Evolutionary conservation across 2,113 vertebrate species (phyloP).

Genomic region (Chaenogobius annularis): DNA sequence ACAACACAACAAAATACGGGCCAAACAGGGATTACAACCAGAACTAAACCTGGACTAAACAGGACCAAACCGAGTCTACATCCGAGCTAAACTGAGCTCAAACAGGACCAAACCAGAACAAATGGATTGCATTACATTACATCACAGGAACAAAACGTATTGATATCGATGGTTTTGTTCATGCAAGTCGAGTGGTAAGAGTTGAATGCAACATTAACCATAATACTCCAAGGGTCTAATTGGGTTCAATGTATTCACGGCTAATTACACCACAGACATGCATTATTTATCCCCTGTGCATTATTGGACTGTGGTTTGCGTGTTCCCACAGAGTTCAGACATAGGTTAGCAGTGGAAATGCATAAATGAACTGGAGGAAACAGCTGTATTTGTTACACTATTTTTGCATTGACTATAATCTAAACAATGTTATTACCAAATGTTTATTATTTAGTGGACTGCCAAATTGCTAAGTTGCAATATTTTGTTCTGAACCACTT

Average conservation of each 20-base stretch:
- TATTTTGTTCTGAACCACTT: too few species aligned
- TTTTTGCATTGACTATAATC: constrained; percentile 18
- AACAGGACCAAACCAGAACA: too few species aligned
- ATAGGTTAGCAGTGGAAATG: constrained; percentile 28
- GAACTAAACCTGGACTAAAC: too few species aligned
- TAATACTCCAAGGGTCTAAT: constrained; percentile 52
- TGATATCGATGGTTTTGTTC: constrained; percentile 43
- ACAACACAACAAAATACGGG: too few species aligned
- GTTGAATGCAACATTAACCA: constrained; percentile 57
- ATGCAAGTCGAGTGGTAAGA: constrained; percentile 28
- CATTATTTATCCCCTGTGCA: constrained; percentile 52
- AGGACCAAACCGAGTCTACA: too few species aligned
- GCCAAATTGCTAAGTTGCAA: too few species aligned
- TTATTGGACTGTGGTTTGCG: constrained; percentile 32
- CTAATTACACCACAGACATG: constrained; percentile 48
- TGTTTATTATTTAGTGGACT: too few species aligned
- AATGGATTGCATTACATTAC: not conserved
- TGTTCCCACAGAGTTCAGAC: constrained; percentile 26
- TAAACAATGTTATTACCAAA: too few species aligned
- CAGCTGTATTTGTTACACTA: constrained; percentile 4
- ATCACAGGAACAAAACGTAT: not conserved
- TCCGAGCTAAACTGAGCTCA: too few species aligned
- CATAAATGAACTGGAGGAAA: constrained; percentile 23
- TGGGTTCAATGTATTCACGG: constrained; percentile 46
- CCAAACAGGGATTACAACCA: too few species aligned